Conservation (phyloP, 2,888 invertebrate genomes). For the Troides aeacus region DNA sequence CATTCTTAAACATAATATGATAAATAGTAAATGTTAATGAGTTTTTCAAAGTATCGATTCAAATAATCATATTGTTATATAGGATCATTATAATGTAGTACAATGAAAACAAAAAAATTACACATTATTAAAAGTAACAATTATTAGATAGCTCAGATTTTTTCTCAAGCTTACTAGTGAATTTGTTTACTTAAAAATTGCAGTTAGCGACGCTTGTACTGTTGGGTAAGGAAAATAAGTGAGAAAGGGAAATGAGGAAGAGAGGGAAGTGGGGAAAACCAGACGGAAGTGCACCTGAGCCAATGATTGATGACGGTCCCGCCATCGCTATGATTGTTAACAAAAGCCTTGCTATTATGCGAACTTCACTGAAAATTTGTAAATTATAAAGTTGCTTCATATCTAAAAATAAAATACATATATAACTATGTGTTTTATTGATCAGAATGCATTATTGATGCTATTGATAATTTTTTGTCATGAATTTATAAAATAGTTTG, state of each 20-base stretch:
- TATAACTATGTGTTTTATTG: neutral
- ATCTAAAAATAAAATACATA: neutral
- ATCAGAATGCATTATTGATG: neutral
- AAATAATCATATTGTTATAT: too few relatives aligned
- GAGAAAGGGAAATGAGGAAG: constrained; percentile 27
- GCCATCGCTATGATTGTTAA: constrained; percentile 66
- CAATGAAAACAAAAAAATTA: neutral
- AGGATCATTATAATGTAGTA: neutral
- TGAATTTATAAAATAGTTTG: too few relatives aligned
- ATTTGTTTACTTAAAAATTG: neutral
- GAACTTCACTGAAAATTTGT: constrained; percentile 15
- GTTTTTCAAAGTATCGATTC: too few relatives aligned
- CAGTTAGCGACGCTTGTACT: constrained; percentile 2
- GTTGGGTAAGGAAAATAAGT: neutral
- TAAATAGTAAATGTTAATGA: too few relatives aligned
- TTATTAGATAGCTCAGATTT: neutral
- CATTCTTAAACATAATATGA: too few relatives aligned
- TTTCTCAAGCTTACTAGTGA: neutral
- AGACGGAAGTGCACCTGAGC: constrained; percentile 62
- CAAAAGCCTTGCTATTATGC: constrained; percentile 27
- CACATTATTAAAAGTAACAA: neutral
- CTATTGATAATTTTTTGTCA: neutral
- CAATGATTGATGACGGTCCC: constrained; percentile 73
- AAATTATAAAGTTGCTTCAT: neutral
- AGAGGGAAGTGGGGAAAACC: constrained; percentile 37